Evolutionary conservation across 2,797 vertebrate species (phyloP), one percentile per base, ranked within the genome.

Genomic region (Pipistrellus pygmaeus): DNA sequence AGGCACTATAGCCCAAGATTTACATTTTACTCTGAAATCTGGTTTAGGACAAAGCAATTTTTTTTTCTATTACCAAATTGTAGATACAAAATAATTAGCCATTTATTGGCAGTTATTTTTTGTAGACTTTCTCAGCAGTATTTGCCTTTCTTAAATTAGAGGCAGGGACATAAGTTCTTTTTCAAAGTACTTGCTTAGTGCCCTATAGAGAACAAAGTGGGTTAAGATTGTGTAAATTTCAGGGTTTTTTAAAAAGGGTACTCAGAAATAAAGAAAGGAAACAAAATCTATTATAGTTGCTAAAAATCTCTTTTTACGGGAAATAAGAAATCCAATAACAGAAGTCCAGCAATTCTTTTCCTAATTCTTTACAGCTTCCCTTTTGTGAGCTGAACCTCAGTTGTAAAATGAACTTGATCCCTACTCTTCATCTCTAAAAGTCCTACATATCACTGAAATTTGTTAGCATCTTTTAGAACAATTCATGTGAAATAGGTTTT

Each of bases 251-350:
- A 55, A 90, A 88, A 88, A 83, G 84, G 73, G 8, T 93, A 90
- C 82, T 89, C 23, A 75, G 41, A n/a, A 46, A 44, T 8, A 72
- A 44, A 12, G 25, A 46, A 41, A 38, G 20, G 76, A 53, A 66
- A 25, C 38, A 87, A 69, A 62, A 48, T 85, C 38, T 68, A n/a
- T n/a, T n/a, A n/a, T n/a, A 55, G 6, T 75, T 51, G 14, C 32
- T 81, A 62, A 90, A 66, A 73, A 21, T 87, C 18, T 75, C 55
- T 57, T 94, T 75, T 12, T 84, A 60, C 12, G n/a, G 18, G 46
- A 69, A 85, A 69, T 68, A 87, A 95, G 32, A 93, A 90, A 89
- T 78, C 44, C 57, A 84, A 23, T 90, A 87, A 48, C 48, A 73
- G 14, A 30, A 93, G 6, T 62, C n/a, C 27, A 93, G 25, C 66